Conservation (phyloP, 2,888 invertebrate species). For the Melanchra persicariae region DNA sequence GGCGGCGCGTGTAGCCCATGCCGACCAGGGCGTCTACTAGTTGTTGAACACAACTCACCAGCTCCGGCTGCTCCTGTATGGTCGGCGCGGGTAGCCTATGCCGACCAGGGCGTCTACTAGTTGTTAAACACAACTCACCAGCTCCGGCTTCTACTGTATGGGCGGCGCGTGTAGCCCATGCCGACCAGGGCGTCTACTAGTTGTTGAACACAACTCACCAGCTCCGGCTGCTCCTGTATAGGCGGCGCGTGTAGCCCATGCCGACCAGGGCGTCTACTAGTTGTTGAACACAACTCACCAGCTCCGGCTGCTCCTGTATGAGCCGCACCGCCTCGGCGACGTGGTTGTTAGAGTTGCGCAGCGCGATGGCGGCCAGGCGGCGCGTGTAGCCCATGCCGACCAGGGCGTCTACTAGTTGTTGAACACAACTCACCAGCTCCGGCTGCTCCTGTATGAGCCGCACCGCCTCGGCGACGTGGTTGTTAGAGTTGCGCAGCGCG, state of each 20-base stretch:
- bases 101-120: no score
- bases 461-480: constrained; percentile 93
- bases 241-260: no score
- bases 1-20: no score
- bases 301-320: constrained; percentile 91
- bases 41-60: no score
- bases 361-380: constrained; percentile 91
- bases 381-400: constrained; percentile 93
- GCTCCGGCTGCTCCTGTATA: constrained; percentile 92
- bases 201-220: constrained; percentile 71
- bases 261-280: no score
- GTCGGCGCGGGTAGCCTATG: no score
- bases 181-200: no score
- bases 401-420: constrained; percentile 79
- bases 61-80: no score
- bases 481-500: constrained; percentile 93
- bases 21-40: no score
- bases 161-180: no score
- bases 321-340: constrained; percentile 92
- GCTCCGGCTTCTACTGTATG: no score
- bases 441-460: constrained; percentile 92
- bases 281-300: constrained; percentile 71
- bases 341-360: constrained; percentile 93
- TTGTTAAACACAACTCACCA: no score
- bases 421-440: constrained; percentile 78